phyloP scores from a whole-genome alignment of 2,797 vertebrate genomes.

The Merluccius polli region DNA sequence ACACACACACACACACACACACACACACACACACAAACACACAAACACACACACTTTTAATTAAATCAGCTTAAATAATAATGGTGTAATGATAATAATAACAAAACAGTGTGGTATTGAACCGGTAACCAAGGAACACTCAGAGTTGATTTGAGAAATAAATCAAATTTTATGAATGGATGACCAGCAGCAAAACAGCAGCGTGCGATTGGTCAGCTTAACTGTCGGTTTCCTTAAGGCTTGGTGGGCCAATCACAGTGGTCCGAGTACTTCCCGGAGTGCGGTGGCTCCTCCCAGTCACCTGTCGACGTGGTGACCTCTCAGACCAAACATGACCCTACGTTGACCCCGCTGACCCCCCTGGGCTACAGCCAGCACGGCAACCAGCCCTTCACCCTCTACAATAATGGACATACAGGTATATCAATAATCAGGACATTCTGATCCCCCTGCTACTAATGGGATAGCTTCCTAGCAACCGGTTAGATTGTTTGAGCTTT shows the following conservation, averaged over 20 bases:
- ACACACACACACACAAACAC: not conserved
- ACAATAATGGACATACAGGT: slow-evolving; percentile 91
- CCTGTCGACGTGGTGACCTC: slow-evolving; percentile 78
- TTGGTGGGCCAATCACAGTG: slow-evolving; percentile 81
- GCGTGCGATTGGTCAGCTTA: slow-evolving; percentile 51
- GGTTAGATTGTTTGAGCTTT: not conserved
- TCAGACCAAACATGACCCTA: slow-evolving; percentile 66
- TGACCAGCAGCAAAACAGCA: slow-evolving; percentile 22
- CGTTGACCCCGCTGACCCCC: slow-evolving; percentile 66
- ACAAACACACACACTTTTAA: not conserved
- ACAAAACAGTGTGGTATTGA: not conserved
- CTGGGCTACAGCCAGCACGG: slow-evolving; percentile 74
- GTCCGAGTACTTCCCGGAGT: slow-evolving; percentile 75
- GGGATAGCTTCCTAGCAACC: slow-evolving; percentile 21
- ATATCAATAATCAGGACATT: slow-evolving; percentile 32
- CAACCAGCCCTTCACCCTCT: slow-evolving; percentile 64
- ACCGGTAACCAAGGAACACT: not conserved
- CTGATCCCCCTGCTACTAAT: not conserved
- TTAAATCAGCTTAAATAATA: not conserved
- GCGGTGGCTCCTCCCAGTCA: slow-evolving; percentile 80
- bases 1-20: not conserved
- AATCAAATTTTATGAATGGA: slow-evolving; percentile 43
- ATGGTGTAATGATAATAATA: not conserved
- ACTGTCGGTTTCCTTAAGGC: slow-evolving; percentile 63
- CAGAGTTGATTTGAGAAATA: slow-evolving; percentile 10